Evolutionary conservation across 2,888 invertebrate genomes (phyloP), one percentile per base, ranked within the genome.

Genomic region (Philaethria dido): DNA sequence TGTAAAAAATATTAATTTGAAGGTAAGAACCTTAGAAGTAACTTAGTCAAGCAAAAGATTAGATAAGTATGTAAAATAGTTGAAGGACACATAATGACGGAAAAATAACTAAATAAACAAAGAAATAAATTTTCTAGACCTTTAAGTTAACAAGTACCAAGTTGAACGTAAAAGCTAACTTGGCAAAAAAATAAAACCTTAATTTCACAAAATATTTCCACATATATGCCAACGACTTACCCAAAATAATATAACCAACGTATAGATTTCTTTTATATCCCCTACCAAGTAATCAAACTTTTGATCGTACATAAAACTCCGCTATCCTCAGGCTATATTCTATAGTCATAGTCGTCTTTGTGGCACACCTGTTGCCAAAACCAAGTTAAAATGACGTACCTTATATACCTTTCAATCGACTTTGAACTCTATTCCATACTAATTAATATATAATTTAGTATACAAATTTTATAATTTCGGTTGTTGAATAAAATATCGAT

Each of bases 401-500:
- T 65, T 36, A 29, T 29, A 14, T 5, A 4, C 22, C 3, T 25
- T 20, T 63, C 25, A 60, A 60, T 14, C 16, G 8, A 68, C 54
- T 62, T 60, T 65, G 20, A 60, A 55, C 70, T 48, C 60, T 59
- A 60, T 60, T 2, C 1, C 54, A 1, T 25, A 0, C 0, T 54
- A 6, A 2, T 5, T 42, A 64, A 50, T 45, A 36, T 39, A 22
- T 29, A 62, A 50, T 59, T 62, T 64, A 29, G 16, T 20, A 20
- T 25, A 39, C n/a, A n/a, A 22, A 33, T 57, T 59, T 20, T 18
- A 59, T 9, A 47, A 47, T 63, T 60, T 68, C 57, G 68, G 54
- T 33, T 62, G 60, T 70, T 39, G 57, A 52, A 62, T 65, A 60
- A 65, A 65, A 70, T 73, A 73, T 73, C 69, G 73, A 73, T 71